Evolutionary conservation across 2,113 vertebrate species (phyloP).

Genomic region (Entelurus aequoreus): DNA sequence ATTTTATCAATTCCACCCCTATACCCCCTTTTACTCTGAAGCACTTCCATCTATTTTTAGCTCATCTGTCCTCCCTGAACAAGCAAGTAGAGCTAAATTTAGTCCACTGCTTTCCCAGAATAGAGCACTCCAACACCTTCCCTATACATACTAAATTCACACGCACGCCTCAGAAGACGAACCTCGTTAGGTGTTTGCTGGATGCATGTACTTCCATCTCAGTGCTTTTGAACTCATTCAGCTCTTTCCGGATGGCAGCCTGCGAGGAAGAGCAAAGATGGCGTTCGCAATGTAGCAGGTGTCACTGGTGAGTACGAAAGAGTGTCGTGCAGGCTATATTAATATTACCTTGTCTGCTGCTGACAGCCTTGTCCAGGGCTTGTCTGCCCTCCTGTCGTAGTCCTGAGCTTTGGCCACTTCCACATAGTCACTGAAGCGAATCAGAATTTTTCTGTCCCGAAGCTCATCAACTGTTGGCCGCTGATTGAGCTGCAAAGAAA

Average conservation of each 20-base stretch:
- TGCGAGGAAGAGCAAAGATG: slow-evolving; percentile 45
- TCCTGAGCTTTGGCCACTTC: slow-evolving; percentile 99
- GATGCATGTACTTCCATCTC: slow-evolving; percentile 99
- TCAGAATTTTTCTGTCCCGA: slow-evolving; percentile 95
- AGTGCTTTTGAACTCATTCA: slow-evolving; percentile 99
- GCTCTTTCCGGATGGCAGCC: slow-evolving; percentile 97
- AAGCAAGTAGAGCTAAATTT: slow-evolving; percentile 55
- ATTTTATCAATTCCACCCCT: slow-evolving; percentile 40
- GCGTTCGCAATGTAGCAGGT: slow-evolving; percentile 20
- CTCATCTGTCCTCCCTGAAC: slow-evolving; percentile 8
- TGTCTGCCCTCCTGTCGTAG: slow-evolving; percentile 95
- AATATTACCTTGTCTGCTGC: slow-evolving; percentile 89
- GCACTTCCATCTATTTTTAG: slow-evolving; percentile 61
- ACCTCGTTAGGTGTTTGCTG: slow-evolving; percentile 98
- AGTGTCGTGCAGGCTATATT: not conserved
- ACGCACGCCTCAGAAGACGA: slow-evolving; percentile 41
- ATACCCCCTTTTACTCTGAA: slow-evolving; percentile 11
- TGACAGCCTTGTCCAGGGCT: slow-evolving; percentile 95
- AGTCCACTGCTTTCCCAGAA: slow-evolving; percentile 49
- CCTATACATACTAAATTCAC: slow-evolving; percentile 1
- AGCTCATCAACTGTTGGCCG: slow-evolving; percentile 96
- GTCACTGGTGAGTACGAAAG: slow-evolving; percentile 5
- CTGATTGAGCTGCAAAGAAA: slow-evolving; percentile 84
- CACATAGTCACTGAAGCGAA: slow-evolving; percentile 97
- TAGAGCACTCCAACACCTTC: slow-evolving; percentile 20